Conservation (phyloP, 2,797 vertebrate species). For the Sarcophilus harrisii region DNA sequence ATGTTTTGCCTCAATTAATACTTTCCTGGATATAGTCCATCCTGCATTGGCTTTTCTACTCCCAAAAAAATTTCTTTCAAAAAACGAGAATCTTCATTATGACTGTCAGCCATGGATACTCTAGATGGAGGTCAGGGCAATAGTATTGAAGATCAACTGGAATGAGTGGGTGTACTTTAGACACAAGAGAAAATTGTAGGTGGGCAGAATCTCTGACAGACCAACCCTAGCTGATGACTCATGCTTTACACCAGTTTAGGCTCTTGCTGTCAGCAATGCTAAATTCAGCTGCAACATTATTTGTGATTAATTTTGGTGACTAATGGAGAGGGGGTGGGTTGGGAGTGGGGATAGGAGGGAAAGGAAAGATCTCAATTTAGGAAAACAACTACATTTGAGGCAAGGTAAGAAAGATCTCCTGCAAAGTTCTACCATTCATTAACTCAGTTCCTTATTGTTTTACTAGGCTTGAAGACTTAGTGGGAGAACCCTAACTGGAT, state of each 20-base stretch:
- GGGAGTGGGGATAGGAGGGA: neutral
- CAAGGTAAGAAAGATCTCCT: accelerated
- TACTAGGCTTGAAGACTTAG: neutral
- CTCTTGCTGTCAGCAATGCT: neutral
- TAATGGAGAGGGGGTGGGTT: neutral
- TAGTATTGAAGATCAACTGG: neutral
- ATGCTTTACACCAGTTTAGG: neutral
- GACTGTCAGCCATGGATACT: neutral
- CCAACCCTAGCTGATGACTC: neutral
- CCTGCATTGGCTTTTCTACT: neutral
- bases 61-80: neutral
- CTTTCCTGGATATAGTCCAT: neutral
- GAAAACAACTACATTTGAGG: neutral
- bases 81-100: neutral
- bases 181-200: neutral
- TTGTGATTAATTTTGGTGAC: neutral
- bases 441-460: accelerated
- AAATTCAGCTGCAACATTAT: neutral
- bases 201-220: neutral
- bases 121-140: neutral
- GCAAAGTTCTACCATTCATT: accelerated
- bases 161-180: neutral
- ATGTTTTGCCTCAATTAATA: neutral
- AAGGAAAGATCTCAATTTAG: neutral
- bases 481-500: neutral